Conservation (phyloP, 2,797 vertebrate species). For the Chaetodon trifasciatus region DNA sequence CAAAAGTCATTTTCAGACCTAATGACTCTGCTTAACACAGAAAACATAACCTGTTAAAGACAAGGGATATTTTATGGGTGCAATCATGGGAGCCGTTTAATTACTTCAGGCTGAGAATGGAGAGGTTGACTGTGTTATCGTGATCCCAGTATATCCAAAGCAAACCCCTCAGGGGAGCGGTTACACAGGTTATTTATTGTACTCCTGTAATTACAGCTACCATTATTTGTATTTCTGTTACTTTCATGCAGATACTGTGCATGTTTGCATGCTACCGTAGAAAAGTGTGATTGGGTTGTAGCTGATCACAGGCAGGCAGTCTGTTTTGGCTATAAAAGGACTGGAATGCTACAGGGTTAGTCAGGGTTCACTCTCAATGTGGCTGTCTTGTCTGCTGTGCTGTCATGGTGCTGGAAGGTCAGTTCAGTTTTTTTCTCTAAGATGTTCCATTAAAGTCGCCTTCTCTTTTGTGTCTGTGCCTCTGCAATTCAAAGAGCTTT, state of each 20-base stretch:
- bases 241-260: conserved; percentile 13
- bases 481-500: conserved; percentile 6
- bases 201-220: conserved; percentile 60
- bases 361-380: conserved; percentile 3
- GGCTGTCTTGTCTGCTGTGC: not conserved
- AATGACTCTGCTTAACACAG: conserved; percentile 57
- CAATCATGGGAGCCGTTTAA: conserved; percentile 55
- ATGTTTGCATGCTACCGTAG: conserved; percentile 28
- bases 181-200: conserved; percentile 56
- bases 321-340: conserved; percentile 9
- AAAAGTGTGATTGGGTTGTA: conserved; percentile 9
- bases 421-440: conserved; percentile 1
- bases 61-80: conserved; percentile 51
- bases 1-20: conserved; percentile 47
- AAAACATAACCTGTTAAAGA: conserved; percentile 58
- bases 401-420: not conserved
- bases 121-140: conserved; percentile 56
- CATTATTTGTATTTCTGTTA: conserved; percentile 47
- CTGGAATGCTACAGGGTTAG: not conserved
- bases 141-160: conserved; percentile 56
- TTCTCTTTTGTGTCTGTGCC: conserved; percentile 4
- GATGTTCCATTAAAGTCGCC: conserved; percentile 11
- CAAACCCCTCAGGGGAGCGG: conserved; percentile 42
- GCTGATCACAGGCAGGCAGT: conserved; percentile 10
- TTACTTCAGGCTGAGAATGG: conserved; percentile 55